These are phyloP conservation scores for Cygnus olor DNA, from an alignment of 2,797 vertebrate genomes.

Conservation along the genomic window DNA sequence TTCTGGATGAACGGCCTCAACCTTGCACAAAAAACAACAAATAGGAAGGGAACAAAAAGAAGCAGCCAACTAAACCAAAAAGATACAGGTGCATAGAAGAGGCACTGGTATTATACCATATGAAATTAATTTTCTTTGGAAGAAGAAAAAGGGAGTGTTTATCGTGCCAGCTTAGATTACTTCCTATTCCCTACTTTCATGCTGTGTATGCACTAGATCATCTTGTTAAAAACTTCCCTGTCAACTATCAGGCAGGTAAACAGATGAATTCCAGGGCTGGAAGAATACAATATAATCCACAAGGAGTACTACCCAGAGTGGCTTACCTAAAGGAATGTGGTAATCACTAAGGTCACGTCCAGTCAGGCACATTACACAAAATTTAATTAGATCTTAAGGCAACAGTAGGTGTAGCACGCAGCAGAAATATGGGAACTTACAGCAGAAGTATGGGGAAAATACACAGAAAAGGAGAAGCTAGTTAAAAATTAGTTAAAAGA, in stretches of 20 bases:
- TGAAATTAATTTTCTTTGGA: neutral
- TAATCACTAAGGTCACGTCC: neutral
- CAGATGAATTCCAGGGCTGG: neutral
- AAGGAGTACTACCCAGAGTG: neutral
- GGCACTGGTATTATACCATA: neutral
- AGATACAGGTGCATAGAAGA: neutral
- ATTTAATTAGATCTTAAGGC: neutral
- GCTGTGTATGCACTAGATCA: rapidly evolving
- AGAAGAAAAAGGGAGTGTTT: neutral
- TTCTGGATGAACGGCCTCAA: neutral
- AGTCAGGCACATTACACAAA: neutral
- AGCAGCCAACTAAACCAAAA: neutral
- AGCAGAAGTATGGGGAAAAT: neutral
- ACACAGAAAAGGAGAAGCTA: neutral
- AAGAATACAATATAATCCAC: neutral
- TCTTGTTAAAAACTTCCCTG: neutral
- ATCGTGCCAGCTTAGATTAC: neutral
- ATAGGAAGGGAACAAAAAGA: neutral
- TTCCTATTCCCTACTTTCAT: neutral
- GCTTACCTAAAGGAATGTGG: neutral
- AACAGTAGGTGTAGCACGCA: neutral
- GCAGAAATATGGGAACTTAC: neutral
- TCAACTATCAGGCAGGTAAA: neutral
- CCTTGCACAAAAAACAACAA: neutral
- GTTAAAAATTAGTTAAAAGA: neutral